These are phyloP conservation scores for Melanogrammus aeglefinus DNA, from an alignment of 2,797 vertebrate species.

Conservation along the genomic window DNA sequence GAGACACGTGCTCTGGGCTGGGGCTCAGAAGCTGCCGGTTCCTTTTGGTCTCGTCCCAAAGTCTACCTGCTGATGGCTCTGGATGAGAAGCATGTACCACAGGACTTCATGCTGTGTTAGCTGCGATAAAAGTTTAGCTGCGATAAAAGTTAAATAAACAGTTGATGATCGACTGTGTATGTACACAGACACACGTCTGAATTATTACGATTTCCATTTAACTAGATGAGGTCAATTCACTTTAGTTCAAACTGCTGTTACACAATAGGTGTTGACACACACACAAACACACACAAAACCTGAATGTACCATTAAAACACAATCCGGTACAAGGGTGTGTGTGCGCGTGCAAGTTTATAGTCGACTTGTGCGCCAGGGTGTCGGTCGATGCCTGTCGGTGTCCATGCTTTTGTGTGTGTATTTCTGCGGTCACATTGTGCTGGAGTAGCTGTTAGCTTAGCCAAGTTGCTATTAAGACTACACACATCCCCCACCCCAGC, in stretches of 20 bases:
- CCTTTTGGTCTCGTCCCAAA: too few relatives aligned
- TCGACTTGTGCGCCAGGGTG: neutral
- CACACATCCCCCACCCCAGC: neutral
- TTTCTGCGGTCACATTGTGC: neutral
- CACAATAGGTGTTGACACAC: neutral
- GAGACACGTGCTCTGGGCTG: neutral
- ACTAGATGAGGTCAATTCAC: neutral
- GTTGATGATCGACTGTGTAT: neutral
- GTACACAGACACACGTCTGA: neutral
- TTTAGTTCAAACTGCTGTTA: neutral
- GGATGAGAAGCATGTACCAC: neutral
- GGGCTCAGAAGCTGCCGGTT: neutral
- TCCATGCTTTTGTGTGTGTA: neutral
- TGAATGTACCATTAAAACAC: neutral
- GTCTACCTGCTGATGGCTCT: neutral
- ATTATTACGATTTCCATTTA: neutral
- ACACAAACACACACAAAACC: neutral
- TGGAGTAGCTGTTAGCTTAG: neutral
- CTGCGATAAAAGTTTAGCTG: neutral
- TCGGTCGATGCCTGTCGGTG: neutral
- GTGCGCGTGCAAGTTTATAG: neutral
- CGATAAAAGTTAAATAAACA: neutral
- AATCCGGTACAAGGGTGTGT: neutral
- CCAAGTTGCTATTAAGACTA: neutral
- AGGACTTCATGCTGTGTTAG: neutral